Conservation (phyloP, 2,113 vertebrate genomes). For the Gallinago paraguaiae region DNA sequence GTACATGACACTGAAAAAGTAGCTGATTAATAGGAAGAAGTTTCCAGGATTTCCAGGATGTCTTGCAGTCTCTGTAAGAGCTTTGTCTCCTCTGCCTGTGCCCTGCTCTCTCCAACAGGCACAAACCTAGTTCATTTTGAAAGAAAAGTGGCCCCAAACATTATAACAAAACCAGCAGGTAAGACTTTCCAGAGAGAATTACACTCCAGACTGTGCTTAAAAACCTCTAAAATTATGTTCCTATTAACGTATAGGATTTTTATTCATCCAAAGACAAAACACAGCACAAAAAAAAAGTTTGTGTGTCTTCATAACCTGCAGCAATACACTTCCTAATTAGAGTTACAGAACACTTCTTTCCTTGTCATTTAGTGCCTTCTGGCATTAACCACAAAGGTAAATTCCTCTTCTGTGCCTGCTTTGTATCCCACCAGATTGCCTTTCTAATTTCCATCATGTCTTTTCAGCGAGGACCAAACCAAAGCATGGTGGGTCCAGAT, state of each 20-base stretch:
- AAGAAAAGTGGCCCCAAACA: neutral
- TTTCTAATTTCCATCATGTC: neutral
- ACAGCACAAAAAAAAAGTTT: neutral
- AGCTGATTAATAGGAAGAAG: neutral
- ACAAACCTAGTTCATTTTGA: neutral
- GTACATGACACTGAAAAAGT: neutral
- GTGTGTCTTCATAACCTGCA: neutral
- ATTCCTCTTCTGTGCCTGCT: neutral
- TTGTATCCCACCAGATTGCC: neutral
- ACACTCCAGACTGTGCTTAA: neutral
- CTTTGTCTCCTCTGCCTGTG: neutral
- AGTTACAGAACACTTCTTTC: neutral
- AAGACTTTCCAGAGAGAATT: neutral
- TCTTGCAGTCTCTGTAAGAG: neutral
- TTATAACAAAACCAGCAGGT: rapidly evolving
- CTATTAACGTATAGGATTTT: neutral
- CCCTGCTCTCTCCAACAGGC: neutral
- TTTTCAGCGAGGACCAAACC: neutral
- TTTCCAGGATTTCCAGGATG: neutral
- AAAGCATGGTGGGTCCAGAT: neutral
- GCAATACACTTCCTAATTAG: neutral
- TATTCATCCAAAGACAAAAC: neutral
- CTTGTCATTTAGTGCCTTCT: neutral
- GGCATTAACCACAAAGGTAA: neutral
- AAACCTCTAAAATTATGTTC: neutral